Conservation (phyloP, 2,888 invertebrate species). For the Protophormia terraenovae region DNA sequence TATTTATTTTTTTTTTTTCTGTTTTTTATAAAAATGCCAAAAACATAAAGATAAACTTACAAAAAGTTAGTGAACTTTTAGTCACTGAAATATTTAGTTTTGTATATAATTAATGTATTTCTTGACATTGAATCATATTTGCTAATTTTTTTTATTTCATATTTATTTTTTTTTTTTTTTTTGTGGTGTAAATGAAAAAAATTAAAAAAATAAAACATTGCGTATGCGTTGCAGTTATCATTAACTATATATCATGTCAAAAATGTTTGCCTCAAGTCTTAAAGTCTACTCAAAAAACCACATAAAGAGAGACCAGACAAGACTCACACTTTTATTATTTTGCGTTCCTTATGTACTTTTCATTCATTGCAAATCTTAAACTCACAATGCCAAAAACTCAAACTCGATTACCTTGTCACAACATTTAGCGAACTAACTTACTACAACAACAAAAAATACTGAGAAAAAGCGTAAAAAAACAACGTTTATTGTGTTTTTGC, state of each 20-base stretch:
- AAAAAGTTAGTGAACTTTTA: slow-evolving; percentile 53
- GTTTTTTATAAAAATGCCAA: no score
- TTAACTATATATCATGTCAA: slow-evolving; percentile 58
- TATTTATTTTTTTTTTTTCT: no score
- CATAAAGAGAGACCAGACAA: no score
- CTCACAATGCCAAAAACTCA: slow-evolving; percentile 38
- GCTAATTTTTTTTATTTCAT: not conserved
- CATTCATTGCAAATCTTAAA: slow-evolving; percentile 36
- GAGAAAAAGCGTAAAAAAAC: not conserved
- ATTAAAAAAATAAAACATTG: slow-evolving; percentile 26
- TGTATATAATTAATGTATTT: slow-evolving; percentile 52
- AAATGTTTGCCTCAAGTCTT: slow-evolving; percentile 39
- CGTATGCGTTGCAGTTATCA: slow-evolving; percentile 62
- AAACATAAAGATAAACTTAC: slow-evolving; percentile 8
- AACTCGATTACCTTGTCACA: slow-evolving; percentile 63
- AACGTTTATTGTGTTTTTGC: slow-evolving; percentile 30
- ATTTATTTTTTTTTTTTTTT: not conserved
- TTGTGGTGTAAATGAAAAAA: not conserved
- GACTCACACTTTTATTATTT: not conserved
- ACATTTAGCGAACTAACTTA: slow-evolving; percentile 37
- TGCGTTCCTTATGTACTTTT: slow-evolving; percentile 22
- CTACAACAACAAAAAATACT: not conserved
- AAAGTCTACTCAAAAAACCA: slow-evolving; percentile 34
- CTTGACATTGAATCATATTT: slow-evolving; percentile 65
- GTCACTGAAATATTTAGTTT: not conserved